Base-by-base conservation (phyloP, 2,797 vertebrate species). In the Enteromius argenteus region DNA sequence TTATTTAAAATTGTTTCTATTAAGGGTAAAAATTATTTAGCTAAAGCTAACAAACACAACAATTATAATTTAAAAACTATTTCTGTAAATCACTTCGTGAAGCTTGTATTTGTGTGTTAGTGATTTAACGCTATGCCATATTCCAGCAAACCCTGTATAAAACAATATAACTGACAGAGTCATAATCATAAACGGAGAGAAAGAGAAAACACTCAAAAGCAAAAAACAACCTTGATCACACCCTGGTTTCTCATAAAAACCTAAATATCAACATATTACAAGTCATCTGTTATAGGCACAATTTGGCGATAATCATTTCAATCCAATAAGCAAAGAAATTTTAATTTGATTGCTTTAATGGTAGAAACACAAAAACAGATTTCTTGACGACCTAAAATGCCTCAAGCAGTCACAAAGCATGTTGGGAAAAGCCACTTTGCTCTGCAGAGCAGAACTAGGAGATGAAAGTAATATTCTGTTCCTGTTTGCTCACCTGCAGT, bases 401-500 rank as follows among this genome's bases (percentile, higher is more conserved):
- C 81, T 77, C 46, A 84, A 84, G 81, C 74, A 7, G 23, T 35
- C 21, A 46, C 49, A 78, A 78, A 30, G 64, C 81, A 84, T 84
- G 74, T 23, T 77, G 81, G 74, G 64, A 84, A 44, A 78, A 84
- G 72, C 71, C 56, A 82, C 58, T 66, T 23, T 74, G 69, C 32
- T 66, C 44, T 83, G 10, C 35, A 0, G 81, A 76, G 49, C 74
- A 84, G 81, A 84, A 84, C 81, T 53, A 68, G 81, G 72, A 77
- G 72, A 11, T 44, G 49, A 83, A 58, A 83, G 81, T 66, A 46
- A 83, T 68, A 83, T 58, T 83, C 62, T 77, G 73, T 83, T 56
- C 81, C 72, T 58, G 81, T 77, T 77, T 83, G 37, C 49, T 44
- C 46, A 68, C 49, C 62, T 69, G 35, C 46, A 66, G 62, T 56